Conservation (phyloP, 1,140 invertebrate genomes). For the Euwallacea fornicatus region DNA sequence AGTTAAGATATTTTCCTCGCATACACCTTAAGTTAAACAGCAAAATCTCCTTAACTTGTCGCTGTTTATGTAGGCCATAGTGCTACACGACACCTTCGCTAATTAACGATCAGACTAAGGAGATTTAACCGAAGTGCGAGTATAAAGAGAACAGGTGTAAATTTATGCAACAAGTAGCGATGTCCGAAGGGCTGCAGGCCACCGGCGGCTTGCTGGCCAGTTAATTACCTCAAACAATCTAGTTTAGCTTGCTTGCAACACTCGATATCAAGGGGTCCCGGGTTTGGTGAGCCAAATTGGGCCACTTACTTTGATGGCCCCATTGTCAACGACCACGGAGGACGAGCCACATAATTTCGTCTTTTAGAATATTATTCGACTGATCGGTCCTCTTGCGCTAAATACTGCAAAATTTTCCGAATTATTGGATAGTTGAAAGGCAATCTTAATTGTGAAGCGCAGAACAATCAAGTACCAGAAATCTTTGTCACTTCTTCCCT, state of each 20-base stretch:
- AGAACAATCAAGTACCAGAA: background rate
- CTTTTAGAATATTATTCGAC: background rate
- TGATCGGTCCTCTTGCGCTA: background rate
- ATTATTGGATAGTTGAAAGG: background rate
- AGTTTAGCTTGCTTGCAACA: conserved; percentile 8
- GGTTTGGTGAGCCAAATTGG: background rate
- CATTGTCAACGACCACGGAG: background rate
- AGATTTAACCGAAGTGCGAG: conserved; percentile 3
- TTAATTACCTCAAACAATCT: conserved; percentile 18
- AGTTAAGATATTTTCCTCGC: too few species aligned
- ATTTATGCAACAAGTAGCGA: conserved; percentile 17
- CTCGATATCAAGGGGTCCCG: conserved; percentile 16
- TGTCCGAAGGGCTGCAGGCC: conserved; percentile 7
- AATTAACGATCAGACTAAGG: conserved; percentile 1
- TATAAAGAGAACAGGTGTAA: conserved; percentile 15
- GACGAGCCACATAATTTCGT: background rate
- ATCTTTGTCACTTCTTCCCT: too few species aligned
- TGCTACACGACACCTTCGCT: background rate
- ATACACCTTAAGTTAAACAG: too few species aligned
- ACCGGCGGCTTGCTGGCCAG: conserved; percentile 3
- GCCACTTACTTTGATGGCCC: background rate
- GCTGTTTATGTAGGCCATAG: too few species aligned
- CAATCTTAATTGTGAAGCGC: background rate
- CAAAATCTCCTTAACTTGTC: too few species aligned
- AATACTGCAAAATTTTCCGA: too few species aligned